Conservation (phyloP, 2,888 invertebrate genomes). For the Rapana venosa region DNA sequence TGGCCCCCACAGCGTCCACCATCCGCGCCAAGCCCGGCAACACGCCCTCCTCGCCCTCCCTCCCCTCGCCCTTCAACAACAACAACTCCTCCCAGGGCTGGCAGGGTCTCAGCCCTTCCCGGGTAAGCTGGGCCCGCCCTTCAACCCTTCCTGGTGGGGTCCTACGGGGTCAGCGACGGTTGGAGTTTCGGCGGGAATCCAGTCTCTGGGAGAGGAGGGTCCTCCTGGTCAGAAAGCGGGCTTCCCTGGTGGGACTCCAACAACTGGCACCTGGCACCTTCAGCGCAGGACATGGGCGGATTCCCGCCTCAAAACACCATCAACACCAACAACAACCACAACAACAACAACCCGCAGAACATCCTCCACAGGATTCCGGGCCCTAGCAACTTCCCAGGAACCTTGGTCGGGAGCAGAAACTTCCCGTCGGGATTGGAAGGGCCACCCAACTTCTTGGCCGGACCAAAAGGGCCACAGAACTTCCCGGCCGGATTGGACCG, state of each 20-base stretch:
- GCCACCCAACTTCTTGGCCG: neutral
- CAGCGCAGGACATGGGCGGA: neutral
- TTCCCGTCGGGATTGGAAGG: neutral
- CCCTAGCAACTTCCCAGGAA: neutral
- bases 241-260: constrained; percentile 32
- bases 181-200: neutral
- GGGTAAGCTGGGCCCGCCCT: neutral
- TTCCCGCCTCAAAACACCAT: neutral
- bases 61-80: neutral
- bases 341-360: neutral
- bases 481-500: neutral
- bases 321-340: too few relatives aligned
- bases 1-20: neutral
- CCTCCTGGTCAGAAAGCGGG: neutral
- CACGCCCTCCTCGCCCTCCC: neutral
- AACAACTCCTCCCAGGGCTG: neutral
- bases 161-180: neutral
- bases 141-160: neutral
- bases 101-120: neutral
- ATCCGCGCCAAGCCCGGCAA: neutral
- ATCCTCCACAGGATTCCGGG: neutral
- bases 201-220: neutral
- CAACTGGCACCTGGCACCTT: neutral
- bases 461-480: neutral
- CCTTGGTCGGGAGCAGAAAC: neutral